Conservation (phyloP, 1,140 invertebrate species). For the Babylonia areolata region DNA sequence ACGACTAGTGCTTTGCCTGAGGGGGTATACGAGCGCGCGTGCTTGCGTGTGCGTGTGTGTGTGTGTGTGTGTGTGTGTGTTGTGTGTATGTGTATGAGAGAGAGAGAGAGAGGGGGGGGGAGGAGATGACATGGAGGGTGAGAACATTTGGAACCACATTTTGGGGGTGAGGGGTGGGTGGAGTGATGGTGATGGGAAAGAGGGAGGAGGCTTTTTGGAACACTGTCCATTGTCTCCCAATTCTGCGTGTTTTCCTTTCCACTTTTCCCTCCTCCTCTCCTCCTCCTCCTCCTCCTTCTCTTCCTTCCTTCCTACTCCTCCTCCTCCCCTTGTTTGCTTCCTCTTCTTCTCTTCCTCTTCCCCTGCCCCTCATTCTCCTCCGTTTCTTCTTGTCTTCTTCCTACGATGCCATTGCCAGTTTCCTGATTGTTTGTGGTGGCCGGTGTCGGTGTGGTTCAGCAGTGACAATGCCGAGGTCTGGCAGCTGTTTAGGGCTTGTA, state of each 20-base stretch:
- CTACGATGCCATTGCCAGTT: too few species aligned
- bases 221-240: not conserved
- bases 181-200: not conserved
- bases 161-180: not conserved
- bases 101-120: slow-evolving; percentile 10
- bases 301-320: not conserved
- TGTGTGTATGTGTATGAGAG: not conserved
- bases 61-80: too few species aligned
- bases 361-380: slow-evolving; percentile 36
- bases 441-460: too few species aligned
- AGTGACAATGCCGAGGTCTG: too few species aligned
- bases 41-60: too few species aligned
- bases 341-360: slow-evolving; percentile 3
- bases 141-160: not conserved
- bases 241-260: not conserved
- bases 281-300: not conserved
- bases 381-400: not conserved
- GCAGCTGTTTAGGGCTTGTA: too few species aligned
- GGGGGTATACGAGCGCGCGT: too few species aligned
- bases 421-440: not conserved
- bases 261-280: not conserved
- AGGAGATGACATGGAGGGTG: not conserved
- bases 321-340: not conserved
- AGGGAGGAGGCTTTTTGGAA: not conserved
- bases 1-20: too few species aligned